Conservation (phyloP, 2,113 vertebrate genomes). For the Rhizomys pruinosus region DNA sequence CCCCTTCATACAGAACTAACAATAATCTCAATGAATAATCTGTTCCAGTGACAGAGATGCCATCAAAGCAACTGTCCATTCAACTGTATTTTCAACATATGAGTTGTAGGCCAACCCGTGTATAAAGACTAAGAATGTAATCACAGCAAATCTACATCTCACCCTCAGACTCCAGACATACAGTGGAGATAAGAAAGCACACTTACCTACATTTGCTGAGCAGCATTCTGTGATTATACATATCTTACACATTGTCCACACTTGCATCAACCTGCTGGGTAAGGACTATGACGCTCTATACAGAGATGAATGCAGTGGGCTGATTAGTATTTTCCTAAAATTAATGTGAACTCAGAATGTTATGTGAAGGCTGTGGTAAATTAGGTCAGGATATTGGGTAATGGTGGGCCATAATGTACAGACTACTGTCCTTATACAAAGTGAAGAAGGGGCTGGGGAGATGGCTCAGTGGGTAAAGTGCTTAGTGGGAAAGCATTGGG, state of each 20-base stretch:
- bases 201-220: accelerated
- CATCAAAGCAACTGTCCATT: not conserved
- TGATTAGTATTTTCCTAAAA: accelerated
- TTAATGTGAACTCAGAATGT: not conserved
- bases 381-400: not conserved
- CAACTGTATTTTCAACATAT: not conserved
- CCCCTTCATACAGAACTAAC: not conserved
- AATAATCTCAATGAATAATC: not conserved
- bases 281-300: not conserved
- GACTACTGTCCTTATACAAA: not conserved
- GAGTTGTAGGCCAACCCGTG: not conserved
- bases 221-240: accelerated
- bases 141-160: not conserved
- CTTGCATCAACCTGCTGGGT: not conserved
- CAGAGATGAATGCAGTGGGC: accelerated
- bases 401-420: accelerated
- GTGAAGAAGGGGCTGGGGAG: not conserved
- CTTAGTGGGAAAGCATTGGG: not conserved
- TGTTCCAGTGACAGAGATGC: accelerated
- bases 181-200: not conserved
- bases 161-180: too few relatives aligned
- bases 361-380: not conserved
- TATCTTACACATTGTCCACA: not conserved
- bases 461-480: not conserved
- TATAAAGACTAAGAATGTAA: not conserved